These are phyloP conservation scores for Lasioglossum morio DNA, from an alignment of 2,888 invertebrate genomes.

Conservation along the genomic window DNA sequence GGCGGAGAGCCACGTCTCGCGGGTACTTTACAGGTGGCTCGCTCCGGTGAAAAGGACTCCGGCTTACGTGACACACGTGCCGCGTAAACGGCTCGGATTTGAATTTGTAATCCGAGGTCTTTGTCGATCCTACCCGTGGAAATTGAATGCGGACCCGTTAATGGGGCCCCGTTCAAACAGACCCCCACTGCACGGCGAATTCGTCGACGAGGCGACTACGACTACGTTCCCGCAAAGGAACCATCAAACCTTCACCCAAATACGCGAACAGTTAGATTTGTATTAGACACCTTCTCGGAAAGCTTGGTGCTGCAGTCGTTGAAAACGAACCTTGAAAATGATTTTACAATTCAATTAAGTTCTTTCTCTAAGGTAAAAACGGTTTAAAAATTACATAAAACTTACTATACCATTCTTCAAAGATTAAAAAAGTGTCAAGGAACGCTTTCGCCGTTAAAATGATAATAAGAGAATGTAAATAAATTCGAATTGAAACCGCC, in stretches of 20 bases:
- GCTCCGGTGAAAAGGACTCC: slow-evolving; percentile 66
- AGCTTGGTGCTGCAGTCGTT: background rate
- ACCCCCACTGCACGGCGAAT: background rate
- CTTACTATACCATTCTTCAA: background rate
- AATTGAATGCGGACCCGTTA: slow-evolving; percentile 79
- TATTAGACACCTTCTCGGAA: background rate
- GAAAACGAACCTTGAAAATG: background rate
- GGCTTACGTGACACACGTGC: slow-evolving; percentile 76
- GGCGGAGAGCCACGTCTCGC: slow-evolving; percentile 22
- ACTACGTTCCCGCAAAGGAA: background rate
- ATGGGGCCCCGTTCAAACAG: slow-evolving; percentile 66
- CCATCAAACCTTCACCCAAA: background rate
- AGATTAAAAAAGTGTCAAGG: background rate
- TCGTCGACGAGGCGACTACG: background rate
- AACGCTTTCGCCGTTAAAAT: background rate
- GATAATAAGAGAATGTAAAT: background rate
- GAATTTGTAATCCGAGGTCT: slow-evolving; percentile 80
- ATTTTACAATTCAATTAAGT: background rate
- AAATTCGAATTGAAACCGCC: background rate
- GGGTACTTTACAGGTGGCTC: slow-evolving; percentile 65
- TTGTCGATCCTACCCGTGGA: slow-evolving; percentile 75
- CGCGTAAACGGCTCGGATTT: slow-evolving; percentile 70
- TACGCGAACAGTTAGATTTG: background rate
- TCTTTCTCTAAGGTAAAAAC: too few species aligned
- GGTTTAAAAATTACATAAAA: too few species aligned